These are phyloP conservation scores for Polyommatus icarus DNA, from an alignment of 2,888 invertebrate genomes.

Conservation along the genomic window DNA sequence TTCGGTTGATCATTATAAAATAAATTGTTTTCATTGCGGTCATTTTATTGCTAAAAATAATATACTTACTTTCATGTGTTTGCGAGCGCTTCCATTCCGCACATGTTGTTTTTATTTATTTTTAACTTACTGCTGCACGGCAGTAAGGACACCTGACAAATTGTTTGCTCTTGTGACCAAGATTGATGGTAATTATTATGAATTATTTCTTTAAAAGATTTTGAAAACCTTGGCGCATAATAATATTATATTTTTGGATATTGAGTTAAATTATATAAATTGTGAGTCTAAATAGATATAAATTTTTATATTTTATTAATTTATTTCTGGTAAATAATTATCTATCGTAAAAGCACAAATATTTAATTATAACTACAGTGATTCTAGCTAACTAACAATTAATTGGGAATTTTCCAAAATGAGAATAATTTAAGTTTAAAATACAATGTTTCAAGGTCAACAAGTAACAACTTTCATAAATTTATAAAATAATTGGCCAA, in stretches of 20 bases:
- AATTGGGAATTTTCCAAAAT: no score
- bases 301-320: no score
- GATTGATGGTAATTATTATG: neutral
- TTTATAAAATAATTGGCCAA: no score
- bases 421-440: no score
- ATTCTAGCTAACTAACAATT: no score
- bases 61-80: constrained; percentile 20
- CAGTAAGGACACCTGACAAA: constrained; percentile 9
- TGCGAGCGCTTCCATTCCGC: neutral
- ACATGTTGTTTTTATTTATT: constrained; percentile 9
- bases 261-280: no score
- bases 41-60: constrained; percentile 6
- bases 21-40: constrained; percentile 21
- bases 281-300: no score
- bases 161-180: neutral
- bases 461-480: no score
- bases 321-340: no score
- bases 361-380: no score
- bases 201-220: neutral
- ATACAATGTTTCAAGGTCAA: no score
- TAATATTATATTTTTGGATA: neutral
- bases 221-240: neutral
- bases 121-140: neutral
- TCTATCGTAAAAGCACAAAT: no score
- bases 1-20: constrained; percentile 22